phyloP scores from a whole-genome alignment of 37 sponge, comb jelly and placozoan species.

The Geodia barretti region DNA sequence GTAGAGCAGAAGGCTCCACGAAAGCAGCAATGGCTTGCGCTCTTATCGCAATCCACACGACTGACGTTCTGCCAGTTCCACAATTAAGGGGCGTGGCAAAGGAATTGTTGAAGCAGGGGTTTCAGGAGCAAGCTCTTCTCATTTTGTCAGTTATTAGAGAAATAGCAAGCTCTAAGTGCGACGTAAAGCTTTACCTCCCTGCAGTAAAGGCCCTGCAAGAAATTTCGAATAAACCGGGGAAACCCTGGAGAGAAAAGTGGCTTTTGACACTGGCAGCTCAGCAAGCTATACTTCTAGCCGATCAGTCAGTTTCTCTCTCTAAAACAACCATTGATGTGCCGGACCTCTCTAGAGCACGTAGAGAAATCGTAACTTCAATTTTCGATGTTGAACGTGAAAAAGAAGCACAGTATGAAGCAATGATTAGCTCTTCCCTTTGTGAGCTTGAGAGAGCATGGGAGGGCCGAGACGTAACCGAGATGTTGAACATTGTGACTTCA shows the following conservation, averaged over 20 bases:
- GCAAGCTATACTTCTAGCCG: neutral
- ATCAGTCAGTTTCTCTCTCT: neutral
- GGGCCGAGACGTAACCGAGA: neutral
- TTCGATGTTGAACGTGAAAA: neutral
- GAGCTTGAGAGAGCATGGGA: neutral
- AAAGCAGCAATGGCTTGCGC: neutral
- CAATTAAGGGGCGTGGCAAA: neutral
- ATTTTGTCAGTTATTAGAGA: neutral
- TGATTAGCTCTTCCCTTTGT: neutral
- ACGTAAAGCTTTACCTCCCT: neutral
- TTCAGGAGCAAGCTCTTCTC: conserved; percentile 2
- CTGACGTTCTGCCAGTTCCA: neutral
- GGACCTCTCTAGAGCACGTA: neutral
- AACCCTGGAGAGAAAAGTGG: neutral
- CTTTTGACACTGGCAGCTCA: neutral
- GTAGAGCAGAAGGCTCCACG: neutral
- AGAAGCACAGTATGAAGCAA: neutral
- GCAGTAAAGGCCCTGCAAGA: neutral
- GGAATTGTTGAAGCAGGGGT: neutral
- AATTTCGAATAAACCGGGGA: neutral
- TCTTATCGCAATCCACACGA: neutral
- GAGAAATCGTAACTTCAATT: neutral
- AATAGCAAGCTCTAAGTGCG: neutral
- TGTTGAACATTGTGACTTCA: neutral
- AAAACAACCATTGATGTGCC: neutral